phyloP scores from a whole-genome alignment of 2,888 invertebrate species.

The Acanthosoma haemorrhoidale region DNA sequence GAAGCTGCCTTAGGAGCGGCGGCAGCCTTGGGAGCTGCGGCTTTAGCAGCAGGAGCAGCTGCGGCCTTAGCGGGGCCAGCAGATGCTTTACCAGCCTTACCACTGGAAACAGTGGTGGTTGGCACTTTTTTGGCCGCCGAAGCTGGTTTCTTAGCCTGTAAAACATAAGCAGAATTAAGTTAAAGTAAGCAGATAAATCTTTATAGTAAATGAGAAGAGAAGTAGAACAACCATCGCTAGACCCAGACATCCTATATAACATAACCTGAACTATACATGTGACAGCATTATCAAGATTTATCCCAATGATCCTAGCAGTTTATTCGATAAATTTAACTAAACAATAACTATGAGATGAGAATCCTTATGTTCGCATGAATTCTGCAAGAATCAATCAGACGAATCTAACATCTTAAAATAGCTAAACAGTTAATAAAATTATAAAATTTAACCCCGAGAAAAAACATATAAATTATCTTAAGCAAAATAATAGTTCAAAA shows the following conservation, averaged over 20 bases:
- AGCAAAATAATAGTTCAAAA: background rate
- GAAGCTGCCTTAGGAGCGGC: slow-evolving; percentile 33
- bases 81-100: slow-evolving; percentile 32
- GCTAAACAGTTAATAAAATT: background rate
- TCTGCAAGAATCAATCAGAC: too few species aligned
- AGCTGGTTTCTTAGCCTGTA: slow-evolving; percentile 37
- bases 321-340: background rate
- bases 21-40: slow-evolving; percentile 35
- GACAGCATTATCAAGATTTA: slow-evolving; percentile 30
- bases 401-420: background rate
- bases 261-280: slow-evolving; percentile 24
- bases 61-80: slow-evolving; percentile 17
- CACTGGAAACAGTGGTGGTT: slow-evolving; percentile 34
- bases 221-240: background rate
- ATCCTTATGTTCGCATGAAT: too few species aligned
- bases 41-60: slow-evolving; percentile 33
- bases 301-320: slow-evolving; percentile 17
- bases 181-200: background rate
- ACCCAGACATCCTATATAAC: background rate
- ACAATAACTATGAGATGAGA: background rate
- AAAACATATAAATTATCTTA: background rate
- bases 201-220: background rate
- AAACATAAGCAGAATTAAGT: background rate
- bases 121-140: slow-evolving; percentile 33
- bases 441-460: too few species aligned